A percentile compares a stretch with the other conserved stretches of the same genome.
These are phyloP conservation scores for Aradophagus sp. DNA, from an alignment of 1,140 invertebrate species.

Conservation along the genomic window DNA sequence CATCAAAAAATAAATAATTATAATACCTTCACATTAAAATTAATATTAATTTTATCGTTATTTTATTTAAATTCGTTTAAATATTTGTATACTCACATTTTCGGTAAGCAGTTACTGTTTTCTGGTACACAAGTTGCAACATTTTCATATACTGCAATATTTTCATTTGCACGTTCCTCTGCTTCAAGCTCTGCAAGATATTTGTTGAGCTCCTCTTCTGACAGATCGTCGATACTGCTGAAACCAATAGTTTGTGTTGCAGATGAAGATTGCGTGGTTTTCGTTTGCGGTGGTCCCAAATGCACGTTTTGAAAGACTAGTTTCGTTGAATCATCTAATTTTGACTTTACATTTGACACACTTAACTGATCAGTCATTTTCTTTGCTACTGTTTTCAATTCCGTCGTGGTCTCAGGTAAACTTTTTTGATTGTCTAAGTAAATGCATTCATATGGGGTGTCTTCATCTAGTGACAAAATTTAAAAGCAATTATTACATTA, in stretches of 20 bases:
- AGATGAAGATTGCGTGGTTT: slow-evolving; percentile 15
- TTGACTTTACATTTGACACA: slow-evolving; percentile 20
- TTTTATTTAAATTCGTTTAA: neutral
- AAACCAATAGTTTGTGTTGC: slow-evolving; percentile 63
- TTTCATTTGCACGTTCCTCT: slow-evolving; percentile 66
- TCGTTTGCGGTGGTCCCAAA: slow-evolving; percentile 40
- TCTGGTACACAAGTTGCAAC: slow-evolving; percentile 36
- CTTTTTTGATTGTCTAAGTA: slow-evolving; percentile 57
- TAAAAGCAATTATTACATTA: neutral
- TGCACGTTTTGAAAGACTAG: slow-evolving; percentile 62
- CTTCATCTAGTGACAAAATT: slow-evolving; percentile 10
- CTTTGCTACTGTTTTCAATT: slow-evolving; percentile 61
- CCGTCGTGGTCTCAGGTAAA: slow-evolving; percentile 60
- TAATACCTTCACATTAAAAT: too few species aligned
- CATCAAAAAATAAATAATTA: slow-evolving; percentile 5
- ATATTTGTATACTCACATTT: slow-evolving; percentile 13
- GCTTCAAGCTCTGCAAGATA: slow-evolving; percentile 77
- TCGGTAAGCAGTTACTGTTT: slow-evolving; percentile 15
- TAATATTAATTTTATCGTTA: slow-evolving; percentile 12
- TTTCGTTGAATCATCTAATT: slow-evolving; percentile 53
- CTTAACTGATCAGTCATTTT: slow-evolving; percentile 59
- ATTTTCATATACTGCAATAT: slow-evolving; percentile 58
- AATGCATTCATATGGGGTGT: slow-evolving; percentile 59
- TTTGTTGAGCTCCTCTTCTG: slow-evolving; percentile 77
- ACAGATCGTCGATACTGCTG: slow-evolving; percentile 72